Evolutionary conservation across 2,797 vertebrate species (phyloP), one percentile per base, ranked within the genome.

Genomic region (Pristis pectinata): DNA sequence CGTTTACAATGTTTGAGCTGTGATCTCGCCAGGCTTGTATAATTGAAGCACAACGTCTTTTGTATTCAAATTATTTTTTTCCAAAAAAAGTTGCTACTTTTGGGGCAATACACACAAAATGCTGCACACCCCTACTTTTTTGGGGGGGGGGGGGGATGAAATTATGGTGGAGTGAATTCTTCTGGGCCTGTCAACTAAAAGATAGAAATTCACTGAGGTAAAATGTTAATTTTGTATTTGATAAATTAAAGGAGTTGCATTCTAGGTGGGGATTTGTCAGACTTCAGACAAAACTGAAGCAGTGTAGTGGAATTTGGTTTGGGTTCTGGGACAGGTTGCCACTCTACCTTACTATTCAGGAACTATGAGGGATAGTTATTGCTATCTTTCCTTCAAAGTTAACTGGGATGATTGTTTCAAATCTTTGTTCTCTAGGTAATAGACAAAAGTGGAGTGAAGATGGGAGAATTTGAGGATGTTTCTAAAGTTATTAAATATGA

Each of bases 401-500:
- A 85, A 85, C 27, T 83, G 2, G 83, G 34, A 17, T 67, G 17
- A 67, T 91, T 37, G 61, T 91, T 91, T 91, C 59, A 67, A 24
- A 5, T 91, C 1, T 64, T 3, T 91, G 87, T 91, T 64, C 91
- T 91, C 34, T 53, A 94, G 92, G 92, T 94, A 53, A 74, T 53
- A 8, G 92, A 94, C 13, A 24, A 94, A 41, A 94, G 92, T 94
- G 92, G 92, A 74, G 92, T 94, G 67, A 94, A 94, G 27, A 34
- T 76, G 24, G 92, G 92, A 34, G 92, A 94, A 70, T 94, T 30
- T 53, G 92, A 94, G 24, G 92, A 94, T 74, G 92, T 94, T 24
- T 94, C 92, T 74, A 72, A 94, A 74, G 92, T 94, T 74, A 94
- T 94, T 74, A 94, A 94, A 13, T 94, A 94, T n/a, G 67, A 94